Evolutionary conservation across 2,113 vertebrate species (phyloP).

Genomic region (Tetrao urogallus): DNA sequence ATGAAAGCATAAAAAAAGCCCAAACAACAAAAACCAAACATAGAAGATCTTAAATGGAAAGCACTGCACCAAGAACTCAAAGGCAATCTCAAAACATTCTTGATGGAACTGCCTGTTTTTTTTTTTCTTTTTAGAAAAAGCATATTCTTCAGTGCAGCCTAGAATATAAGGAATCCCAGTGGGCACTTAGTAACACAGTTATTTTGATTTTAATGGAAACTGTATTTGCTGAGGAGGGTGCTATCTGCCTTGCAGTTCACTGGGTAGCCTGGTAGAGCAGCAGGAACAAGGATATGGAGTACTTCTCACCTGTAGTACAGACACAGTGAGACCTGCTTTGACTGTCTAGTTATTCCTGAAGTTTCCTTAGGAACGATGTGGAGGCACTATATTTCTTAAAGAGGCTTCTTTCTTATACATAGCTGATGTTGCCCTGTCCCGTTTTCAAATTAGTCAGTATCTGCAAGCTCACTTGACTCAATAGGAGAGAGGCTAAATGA

Average conservation of each 20-base stretch:
- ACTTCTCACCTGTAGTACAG: neutral
- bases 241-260: neutral
- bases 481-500: neutral
- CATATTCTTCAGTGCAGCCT: neutral
- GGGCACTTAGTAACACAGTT: neutral
- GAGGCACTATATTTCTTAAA: neutral
- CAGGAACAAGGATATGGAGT: neutral
- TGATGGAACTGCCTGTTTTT: neutral
- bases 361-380: neutral
- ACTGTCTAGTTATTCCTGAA: neutral
- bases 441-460: neutral
- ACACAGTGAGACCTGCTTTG: neutral
- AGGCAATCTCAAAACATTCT: neutral
- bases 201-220: conserved; percentile 13
- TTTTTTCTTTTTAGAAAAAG: neutral
- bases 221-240: neutral
- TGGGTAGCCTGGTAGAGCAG: neutral
- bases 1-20: neutral
- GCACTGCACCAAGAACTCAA: neutral
- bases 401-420: neutral
- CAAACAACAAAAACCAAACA: too few relatives aligned
- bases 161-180: neutral
- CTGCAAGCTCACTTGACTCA: neutral
- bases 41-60: too few relatives aligned
- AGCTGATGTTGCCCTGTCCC: accelerated